A percentile compares a stretch with the other conserved stretches of the same genome.
Evolutionary conservation across 1,140 invertebrate genomes (phyloP).

Genomic region (Drosophila melanica): DNA sequence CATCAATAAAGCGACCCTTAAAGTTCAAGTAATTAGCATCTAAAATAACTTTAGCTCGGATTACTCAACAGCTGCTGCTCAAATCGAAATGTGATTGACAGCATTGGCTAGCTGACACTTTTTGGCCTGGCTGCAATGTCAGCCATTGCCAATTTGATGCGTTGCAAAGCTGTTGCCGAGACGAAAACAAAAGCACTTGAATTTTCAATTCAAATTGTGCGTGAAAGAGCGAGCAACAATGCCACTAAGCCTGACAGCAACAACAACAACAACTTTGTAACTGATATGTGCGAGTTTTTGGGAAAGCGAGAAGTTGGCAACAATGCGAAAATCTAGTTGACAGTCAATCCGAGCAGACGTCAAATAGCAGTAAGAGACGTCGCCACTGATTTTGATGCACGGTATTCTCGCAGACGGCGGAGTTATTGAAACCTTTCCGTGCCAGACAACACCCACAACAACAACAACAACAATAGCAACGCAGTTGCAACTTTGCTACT

Average conservation of each 20-base stretch:
- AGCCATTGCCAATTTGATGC: conserved; percentile 19
- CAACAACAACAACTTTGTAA: conserved; percentile 3
- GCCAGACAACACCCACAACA: conserved; percentile 12
- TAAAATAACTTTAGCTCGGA: background rate
- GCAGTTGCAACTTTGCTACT: conserved; percentile 34
- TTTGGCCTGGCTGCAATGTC: conserved; percentile 1
- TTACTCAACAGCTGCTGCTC: conserved; percentile 3
- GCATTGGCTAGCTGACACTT: conserved; percentile 10
- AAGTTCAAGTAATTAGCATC: background rate
- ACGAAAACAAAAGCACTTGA: conserved; percentile 24
- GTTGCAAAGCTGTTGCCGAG: conserved; percentile 6
- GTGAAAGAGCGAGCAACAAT: background rate
- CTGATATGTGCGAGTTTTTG: conserved; percentile 13
- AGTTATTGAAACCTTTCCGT: conserved; percentile 48
- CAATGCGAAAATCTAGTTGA: conserved; percentile 56
- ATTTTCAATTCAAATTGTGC: conserved; percentile 30
- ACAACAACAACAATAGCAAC: conserved; percentile 4
- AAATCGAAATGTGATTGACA: conserved; percentile 8
- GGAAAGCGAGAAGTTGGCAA: conserved; percentile 8
- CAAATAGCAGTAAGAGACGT: conserved; percentile 37
- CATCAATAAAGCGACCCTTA: background rate
- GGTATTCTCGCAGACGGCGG: background rate
- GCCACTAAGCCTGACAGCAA: conserved; percentile 3
- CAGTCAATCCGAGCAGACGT: conserved; percentile 52
- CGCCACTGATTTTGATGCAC: conserved; percentile 39